phyloP scores from a whole-genome alignment of 1,140 invertebrate species.

The Oscheius sp. region DNA sequence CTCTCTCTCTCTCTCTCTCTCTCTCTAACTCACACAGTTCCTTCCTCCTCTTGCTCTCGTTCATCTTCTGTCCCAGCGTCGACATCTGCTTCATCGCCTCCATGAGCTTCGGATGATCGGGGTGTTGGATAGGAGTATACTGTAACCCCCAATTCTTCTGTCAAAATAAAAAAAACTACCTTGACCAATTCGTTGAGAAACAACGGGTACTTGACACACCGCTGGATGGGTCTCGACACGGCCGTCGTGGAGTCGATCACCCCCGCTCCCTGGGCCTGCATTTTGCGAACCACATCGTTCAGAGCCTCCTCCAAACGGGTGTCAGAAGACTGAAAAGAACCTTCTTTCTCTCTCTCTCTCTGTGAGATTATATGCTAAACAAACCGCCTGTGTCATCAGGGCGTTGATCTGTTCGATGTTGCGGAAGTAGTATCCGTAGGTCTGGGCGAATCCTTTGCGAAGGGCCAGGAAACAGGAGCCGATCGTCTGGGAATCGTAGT shows the following conservation, averaged over 20 bases:
- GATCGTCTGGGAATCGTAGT: conserved; percentile 28
- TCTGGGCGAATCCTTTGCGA: conserved; percentile 46
- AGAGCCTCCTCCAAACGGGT: conserved; percentile 36
- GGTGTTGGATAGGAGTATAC: conserved; percentile 44
- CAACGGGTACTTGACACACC: conserved; percentile 54
- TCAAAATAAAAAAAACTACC: conserved; percentile 28
- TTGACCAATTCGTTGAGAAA: conserved; percentile 52
- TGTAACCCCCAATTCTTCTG: not conserved
- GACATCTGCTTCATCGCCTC: conserved; percentile 53
- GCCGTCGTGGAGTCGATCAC: conserved; percentile 53
- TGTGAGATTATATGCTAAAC: too few species aligned
- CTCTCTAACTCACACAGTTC: conserved; percentile 47
- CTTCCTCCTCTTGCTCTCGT: conserved; percentile 53
- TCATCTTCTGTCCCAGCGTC: conserved; percentile 51
- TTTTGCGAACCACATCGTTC: conserved; percentile 41
- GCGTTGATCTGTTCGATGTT: conserved; percentile 48
- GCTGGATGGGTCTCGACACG: conserved; percentile 49
- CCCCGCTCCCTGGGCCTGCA: conserved; percentile 42
- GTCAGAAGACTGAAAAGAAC: conserved; percentile 39
- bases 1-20: too few species aligned
- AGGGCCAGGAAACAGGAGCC: conserved; percentile 46
- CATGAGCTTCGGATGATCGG: conserved; percentile 53
- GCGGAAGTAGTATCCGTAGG: conserved; percentile 50
- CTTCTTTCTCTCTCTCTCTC: not conserved
- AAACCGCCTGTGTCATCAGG: conserved; percentile 46